Conservation (phyloP, 2,888 invertebrate species). For the Idaea biselata region DNA sequence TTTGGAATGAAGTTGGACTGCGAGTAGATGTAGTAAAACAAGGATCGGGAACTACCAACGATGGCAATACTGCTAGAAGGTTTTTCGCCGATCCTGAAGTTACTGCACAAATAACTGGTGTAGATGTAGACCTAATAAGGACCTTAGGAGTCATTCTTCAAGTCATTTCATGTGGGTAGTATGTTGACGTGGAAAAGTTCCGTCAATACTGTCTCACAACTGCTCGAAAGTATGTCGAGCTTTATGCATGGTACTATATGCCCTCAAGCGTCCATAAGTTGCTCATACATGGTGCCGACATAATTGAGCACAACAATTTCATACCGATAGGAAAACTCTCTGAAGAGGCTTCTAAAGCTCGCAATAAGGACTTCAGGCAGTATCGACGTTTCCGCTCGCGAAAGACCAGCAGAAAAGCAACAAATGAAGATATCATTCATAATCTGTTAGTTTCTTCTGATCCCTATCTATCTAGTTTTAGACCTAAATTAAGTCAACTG, state of each 20-base stretch:
- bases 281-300: neutral
- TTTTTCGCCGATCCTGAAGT: neutral
- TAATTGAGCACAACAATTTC: too few species aligned
- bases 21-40: conserved; percentile 4
- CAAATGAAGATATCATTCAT: conserved; percentile 1
- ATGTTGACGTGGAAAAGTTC: conserved; percentile 8
- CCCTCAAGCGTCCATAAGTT: conserved; percentile 1
- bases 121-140: conserved; percentile 7
- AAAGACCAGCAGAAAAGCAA: neutral
- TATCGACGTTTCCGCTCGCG: neutral
- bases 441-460: too few species aligned
- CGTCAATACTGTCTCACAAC: conserved; percentile 8
- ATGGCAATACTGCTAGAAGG: conserved; percentile 4
- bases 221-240: neutral
- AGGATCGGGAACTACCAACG: conserved; percentile 7
- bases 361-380: neutral
- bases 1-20: conserved; percentile 1
- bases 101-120: conserved; percentile 5
- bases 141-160: conserved; percentile 9
- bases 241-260: too few species aligned
- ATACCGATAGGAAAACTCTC: neutral
- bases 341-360: neutral
- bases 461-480: too few species aligned
- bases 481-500: too few species aligned
- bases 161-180: conserved; percentile 8